These are phyloP conservation scores for Actinernus sp. DNA, from an alignment of 92 coral and sea anemone species.

Conservation along the genomic window DNA sequence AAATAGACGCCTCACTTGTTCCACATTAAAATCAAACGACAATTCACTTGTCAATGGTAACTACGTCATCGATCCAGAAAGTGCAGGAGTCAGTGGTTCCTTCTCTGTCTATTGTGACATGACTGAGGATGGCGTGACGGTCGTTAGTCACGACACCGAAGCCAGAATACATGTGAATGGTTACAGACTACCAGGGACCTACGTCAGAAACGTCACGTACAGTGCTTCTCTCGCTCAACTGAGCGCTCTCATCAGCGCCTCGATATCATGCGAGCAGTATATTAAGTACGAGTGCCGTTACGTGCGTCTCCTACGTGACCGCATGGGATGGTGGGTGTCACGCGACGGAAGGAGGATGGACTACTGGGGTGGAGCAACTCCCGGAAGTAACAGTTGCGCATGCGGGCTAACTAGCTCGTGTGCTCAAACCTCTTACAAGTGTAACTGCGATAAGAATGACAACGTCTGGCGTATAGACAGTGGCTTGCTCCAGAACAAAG, in stretches of 20 bases:
- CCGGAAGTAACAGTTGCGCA: too few relatives aligned
- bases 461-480: slow-evolving; percentile 6
- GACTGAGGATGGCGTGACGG: slow-evolving; percentile 78
- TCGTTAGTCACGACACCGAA: slow-evolving; percentile 62
- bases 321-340: slow-evolving; percentile 86
- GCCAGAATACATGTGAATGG: slow-evolving; percentile 41
- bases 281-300: slow-evolving; percentile 72
- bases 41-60: too few relatives aligned
- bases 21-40: too few relatives aligned
- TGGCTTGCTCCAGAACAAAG: too few relatives aligned
- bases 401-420: slow-evolving; percentile 58
- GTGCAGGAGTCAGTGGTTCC: slow-evolving; percentile 15
- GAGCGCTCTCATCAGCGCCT: slow-evolving; percentile 42
- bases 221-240: slow-evolving; percentile 43
- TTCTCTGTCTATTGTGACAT: slow-evolving; percentile 71
- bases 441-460: slow-evolving; percentile 60
- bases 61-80: slow-evolving; percentile 49
- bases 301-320: slow-evolving; percentile 28
- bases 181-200: slow-evolving; percentile 42
- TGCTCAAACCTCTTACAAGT: slow-evolving; percentile 14
- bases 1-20: too few relatives aligned
- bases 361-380: slow-evolving; percentile 86
- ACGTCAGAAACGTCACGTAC: slow-evolving; percentile 49
- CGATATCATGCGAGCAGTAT: slow-evolving; percentile 65
- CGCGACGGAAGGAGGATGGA: slow-evolving; percentile 66